Percentiles rank a stretch among this genome's conserved stretches.
Evolutionary conservation across 2,113 vertebrate genomes (phyloP).

Genomic region (Menidia beryllina): DNA sequence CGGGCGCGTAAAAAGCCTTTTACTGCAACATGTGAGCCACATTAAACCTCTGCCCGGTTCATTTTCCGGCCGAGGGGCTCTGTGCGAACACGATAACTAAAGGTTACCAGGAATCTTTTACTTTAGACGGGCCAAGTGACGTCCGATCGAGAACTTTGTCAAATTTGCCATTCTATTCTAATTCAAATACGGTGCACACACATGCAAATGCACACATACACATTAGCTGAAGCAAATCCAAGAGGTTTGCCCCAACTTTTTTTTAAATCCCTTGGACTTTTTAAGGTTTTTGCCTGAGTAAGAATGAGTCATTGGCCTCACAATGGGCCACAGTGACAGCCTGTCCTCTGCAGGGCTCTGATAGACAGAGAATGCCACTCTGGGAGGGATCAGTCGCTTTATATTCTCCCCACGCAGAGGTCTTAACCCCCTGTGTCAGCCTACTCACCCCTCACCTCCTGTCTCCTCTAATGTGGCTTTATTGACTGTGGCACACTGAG

Average conservation of each 20-base stretch:
- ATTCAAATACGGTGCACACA: constrained; percentile 33
- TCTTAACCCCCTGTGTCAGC: constrained; percentile 66
- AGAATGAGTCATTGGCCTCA: constrained; percentile 73
- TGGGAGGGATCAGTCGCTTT: constrained; percentile 60
- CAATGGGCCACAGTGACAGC: constrained; percentile 74
- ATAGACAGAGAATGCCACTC: constrained; percentile 62
- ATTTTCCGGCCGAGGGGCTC: constrained; percentile 65
- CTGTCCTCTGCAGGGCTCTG: constrained; percentile 53
- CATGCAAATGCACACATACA: constrained; percentile 42
- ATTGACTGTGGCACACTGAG: constrained; percentile 80
- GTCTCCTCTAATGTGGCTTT: constrained; percentile 77
- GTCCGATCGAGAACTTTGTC: constrained; percentile 53
- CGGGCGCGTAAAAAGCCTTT: constrained; percentile 63
- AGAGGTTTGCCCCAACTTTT: constrained; percentile 46
- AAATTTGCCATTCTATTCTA: constrained; percentile 15
- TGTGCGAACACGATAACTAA: constrained; percentile 45
- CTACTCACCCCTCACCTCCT: constrained; percentile 72
- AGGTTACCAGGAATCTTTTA: constrained; percentile 59
- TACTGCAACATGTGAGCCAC: constrained; percentile 66
- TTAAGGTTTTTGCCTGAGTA: constrained; percentile 37
- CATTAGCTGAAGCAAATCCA: constrained; percentile 51
- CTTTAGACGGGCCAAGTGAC: constrained; percentile 44
- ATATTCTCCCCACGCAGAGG: constrained; percentile 69
- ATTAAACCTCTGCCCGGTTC: constrained; percentile 62
- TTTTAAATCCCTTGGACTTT: constrained; percentile 63